Evolutionary conservation across 2,113 vertebrate species (phyloP), one percentile per base, ranked within the genome.

Genomic region (Gymnogyps californianus): DNA sequence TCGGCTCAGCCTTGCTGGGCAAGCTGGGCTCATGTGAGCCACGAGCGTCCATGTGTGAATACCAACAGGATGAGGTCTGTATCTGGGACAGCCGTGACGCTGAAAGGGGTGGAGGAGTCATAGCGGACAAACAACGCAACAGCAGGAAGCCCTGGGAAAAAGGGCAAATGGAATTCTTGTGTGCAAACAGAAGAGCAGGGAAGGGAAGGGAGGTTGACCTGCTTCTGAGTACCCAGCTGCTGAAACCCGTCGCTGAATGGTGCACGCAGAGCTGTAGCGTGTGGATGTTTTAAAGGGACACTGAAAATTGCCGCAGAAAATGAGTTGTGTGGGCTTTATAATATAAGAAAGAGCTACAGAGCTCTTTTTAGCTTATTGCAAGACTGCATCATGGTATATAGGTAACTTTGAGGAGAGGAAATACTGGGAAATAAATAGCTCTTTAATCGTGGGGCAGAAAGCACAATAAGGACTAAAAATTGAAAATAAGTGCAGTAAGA

Each of bases 21-120:
- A 58, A 70, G 38, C 54, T 70, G 54, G 31, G 46, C 69, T 92
- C 36, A 55, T 0, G 2, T 4, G 13, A 83, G 10, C 38, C 52
- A 13, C 1, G 2, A 34, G n/a, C 38, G 28, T 47, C 34, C 18
- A 1, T 0, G 1, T 0, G 4, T 0, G 1, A 72, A 70, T 26
- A 16, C 36, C 66, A 55, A 4, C 31, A 44, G 51, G 46, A 42
- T 2, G 0, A 46, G 4, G 5, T 32, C 76, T 57, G 87, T 36
- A 65, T 55, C 40, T 0, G 0, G 75, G 93, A 31, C 20, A 85
- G 61, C 31, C 0, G 0, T 28, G 59, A 42, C 1, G 5, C 77
- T 38, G 59, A 32, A 14, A 59, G n/a, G 10, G 46, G 13, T 18
- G 25, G 16, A 16, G 42, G 38, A 74, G 11, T 32, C 29, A 0